A percentile compares a stretch with the other conserved stretches of the same genome.
phyloP scores from a whole-genome alignment of 2,797 vertebrate species.

The Rhabdophis nuchalis region DNA sequence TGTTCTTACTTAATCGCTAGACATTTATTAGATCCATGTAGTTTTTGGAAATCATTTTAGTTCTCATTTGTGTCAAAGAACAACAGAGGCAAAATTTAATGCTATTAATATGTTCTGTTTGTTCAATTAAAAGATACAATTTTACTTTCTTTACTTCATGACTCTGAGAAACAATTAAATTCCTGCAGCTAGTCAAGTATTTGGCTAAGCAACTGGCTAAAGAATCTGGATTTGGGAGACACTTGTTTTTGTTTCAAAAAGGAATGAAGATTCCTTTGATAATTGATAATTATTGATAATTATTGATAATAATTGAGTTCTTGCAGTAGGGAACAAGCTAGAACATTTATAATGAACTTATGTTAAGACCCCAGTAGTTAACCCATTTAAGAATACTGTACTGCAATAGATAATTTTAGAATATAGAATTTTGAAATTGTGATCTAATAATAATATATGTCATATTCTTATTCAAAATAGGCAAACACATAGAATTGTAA shows the following conservation, averaged over 20 bases:
- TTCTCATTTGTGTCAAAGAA: conserved; percentile 6
- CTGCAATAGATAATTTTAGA: background rate
- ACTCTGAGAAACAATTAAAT: conserved; percentile 33
- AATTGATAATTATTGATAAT: too few relatives aligned
- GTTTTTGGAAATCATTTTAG: conserved; percentile 3
- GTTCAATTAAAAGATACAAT: conserved; percentile 19
- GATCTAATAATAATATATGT: background rate
- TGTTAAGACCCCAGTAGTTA: background rate
- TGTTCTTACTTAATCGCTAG: background rate
- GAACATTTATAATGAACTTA: background rate
- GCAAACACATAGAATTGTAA: background rate
- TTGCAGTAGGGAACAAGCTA: background rate
- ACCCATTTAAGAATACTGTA: background rate
- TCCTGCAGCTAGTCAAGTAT: conserved; percentile 12
- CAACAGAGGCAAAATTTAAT: background rate
- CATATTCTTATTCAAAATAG: conserved; percentile 9
- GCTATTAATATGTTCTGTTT: conserved; percentile 29
- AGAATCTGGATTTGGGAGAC: conserved; percentile 5
- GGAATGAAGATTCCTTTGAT: too few relatives aligned
- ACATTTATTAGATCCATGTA: background rate
- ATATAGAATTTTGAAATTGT: background rate
- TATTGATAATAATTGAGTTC: too few relatives aligned
- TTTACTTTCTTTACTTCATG: conserved; percentile 26
- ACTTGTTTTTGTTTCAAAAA: conserved; percentile 5
- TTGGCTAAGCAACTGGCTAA: conserved; percentile 26